Conservation (phyloP, 2,113 vertebrate genomes). For the Empidonax traillii region DNA sequence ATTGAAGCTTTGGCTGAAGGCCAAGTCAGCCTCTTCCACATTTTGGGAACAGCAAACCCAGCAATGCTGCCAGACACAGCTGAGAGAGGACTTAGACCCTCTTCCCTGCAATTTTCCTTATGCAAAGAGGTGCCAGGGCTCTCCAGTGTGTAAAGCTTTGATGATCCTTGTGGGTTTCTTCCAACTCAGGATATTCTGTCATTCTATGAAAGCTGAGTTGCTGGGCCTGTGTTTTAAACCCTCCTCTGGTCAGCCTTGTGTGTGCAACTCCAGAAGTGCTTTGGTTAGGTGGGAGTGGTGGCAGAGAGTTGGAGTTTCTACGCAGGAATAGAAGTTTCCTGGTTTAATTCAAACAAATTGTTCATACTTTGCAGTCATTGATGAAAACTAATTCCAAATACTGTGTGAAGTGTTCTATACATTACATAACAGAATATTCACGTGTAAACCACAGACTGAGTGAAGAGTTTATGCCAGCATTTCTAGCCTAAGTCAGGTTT, state of each 20-base stretch:
- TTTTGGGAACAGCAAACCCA: not conserved
- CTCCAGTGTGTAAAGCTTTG: rapidly evolving
- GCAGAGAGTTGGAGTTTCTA: rapidly evolving
- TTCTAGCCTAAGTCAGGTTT: not conserved
- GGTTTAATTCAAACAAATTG: not conserved
- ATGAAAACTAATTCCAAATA: not conserved
- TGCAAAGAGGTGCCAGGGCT: rapidly evolving
- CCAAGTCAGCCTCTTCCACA: rapidly evolving
- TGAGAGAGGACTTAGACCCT: not conserved
- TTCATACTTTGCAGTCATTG: rapidly evolving
- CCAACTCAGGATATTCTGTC: not conserved
- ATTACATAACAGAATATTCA: not conserved
- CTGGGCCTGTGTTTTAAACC: not conserved
- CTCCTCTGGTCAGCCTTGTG: not conserved
- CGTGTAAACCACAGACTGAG: not conserved
- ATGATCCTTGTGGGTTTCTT: not conserved
- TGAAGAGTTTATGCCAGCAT: not conserved
- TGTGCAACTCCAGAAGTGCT: not conserved
- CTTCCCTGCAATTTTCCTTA: rapidly evolving
- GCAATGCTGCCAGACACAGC: not conserved
- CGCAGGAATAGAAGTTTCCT: not conserved
- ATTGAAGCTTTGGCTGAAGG: not conserved
- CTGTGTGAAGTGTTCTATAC: rapidly evolving
- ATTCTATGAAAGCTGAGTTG: not conserved
- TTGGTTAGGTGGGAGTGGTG: not conserved